A percentile compares a stretch with the other conserved stretches of the same genome.
phyloP scores from a whole-genome alignment of 2,888 invertebrate genomes.

The Brassicogethes aeneus region DNA sequence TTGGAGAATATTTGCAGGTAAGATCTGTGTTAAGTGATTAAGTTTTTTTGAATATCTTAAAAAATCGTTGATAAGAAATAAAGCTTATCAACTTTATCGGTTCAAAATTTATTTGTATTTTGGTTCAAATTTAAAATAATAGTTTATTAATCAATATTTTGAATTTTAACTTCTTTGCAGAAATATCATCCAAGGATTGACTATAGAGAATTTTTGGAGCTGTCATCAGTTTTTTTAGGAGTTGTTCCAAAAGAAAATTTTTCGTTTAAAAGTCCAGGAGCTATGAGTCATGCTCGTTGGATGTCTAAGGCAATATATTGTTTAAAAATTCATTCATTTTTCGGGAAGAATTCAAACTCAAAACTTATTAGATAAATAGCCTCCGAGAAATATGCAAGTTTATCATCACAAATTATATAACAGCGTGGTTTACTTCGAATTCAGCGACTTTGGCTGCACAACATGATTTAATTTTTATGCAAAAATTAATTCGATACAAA shows the following conservation, averaged over 20 bases:
- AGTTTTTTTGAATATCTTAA: too few species aligned
- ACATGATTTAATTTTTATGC: background rate
- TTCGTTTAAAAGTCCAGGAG: constrained; percentile 7
- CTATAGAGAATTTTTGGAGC: constrained; percentile 12
- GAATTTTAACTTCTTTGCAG: constrained; percentile 2
- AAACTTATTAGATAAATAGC: constrained; percentile 6
- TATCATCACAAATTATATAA: constrained; percentile 6
- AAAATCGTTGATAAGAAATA: background rate
- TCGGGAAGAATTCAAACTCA: constrained; percentile 9
- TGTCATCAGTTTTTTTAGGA: too few species aligned
- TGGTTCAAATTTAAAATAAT: too few species aligned
- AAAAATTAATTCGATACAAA: too few species aligned
- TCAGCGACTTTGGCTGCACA: constrained; percentile 6
- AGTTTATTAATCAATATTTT: too few species aligned
- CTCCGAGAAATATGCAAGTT: constrained; percentile 10
- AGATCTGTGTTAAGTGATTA: constrained; percentile 1
- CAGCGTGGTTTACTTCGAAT: constrained; percentile 9
- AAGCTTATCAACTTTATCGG: too few species aligned
- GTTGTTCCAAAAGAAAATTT: constrained; percentile 6
- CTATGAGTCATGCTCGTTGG: constrained; percentile 10
- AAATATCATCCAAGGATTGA: constrained; percentile 11
- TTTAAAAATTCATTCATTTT: constrained; percentile 12
- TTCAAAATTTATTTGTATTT: too few species aligned
- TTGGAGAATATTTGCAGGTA: constrained; percentile 3
- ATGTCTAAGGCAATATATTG: constrained; percentile 12